phyloP scores from a whole-genome alignment of 2,797 vertebrate genomes.

The Artibeus lituratus region DNA sequence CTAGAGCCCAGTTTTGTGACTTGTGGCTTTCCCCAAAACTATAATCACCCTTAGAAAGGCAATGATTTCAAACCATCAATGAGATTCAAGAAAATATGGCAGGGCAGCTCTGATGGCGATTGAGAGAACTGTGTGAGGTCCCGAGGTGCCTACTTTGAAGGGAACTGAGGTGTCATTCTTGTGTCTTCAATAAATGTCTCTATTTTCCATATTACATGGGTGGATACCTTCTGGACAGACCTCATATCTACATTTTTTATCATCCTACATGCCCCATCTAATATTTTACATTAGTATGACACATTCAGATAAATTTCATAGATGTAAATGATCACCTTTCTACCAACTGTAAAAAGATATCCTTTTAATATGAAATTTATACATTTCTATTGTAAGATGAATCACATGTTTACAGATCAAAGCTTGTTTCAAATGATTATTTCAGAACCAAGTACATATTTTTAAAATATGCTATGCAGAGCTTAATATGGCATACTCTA shows the following conservation, averaged over 20 bases:
- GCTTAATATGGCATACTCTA: neutral
- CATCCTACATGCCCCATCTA: neutral
- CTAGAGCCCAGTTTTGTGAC: neutral
- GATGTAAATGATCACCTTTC: neutral
- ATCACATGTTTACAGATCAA: neutral
- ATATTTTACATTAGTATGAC: neutral
- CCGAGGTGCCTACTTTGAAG: neutral
- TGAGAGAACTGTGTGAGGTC: neutral
- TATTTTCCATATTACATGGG: neutral
- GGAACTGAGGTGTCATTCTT: neutral
- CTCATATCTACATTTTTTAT: neutral
- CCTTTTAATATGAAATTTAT: neutral
- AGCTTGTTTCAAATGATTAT: constrained; percentile 29
- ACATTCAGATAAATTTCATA: neutral
- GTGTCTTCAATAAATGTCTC: neutral
- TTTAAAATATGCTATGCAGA: constrained; percentile 17
- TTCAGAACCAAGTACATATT: constrained; percentile 37
- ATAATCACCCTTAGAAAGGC: neutral
- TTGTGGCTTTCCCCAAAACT: neutral
- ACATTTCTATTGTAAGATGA: neutral
- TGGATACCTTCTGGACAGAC: neutral
- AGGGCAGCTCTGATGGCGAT: neutral
- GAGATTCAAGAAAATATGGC: neutral
- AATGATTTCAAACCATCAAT: neutral
- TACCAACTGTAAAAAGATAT: neutral